Evolutionary conservation across 2,797 vertebrate genomes (phyloP).

Genomic region (Phalloptychus januarius): DNA sequence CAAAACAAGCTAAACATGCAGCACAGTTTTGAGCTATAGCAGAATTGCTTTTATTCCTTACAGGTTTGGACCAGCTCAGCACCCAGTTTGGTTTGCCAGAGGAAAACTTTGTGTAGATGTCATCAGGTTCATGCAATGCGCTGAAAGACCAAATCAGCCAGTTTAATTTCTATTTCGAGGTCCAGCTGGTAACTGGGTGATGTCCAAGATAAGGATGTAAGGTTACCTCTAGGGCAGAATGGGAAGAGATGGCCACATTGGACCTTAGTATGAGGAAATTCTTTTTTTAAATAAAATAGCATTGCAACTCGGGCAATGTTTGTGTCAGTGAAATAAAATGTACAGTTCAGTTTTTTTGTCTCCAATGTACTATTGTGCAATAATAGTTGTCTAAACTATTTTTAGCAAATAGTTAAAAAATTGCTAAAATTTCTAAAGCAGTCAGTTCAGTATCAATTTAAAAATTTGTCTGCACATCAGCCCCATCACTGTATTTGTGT

Average conservation of each 20-base stretch:
- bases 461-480: background rate
- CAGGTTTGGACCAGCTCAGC: conserved; percentile 14
- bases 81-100: conserved; percentile 4
- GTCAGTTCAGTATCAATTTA: conserved; percentile 4
- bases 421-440: too few relatives aligned
- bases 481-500: conserved; percentile 19
- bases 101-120: conserved; percentile 17
- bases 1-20: conserved; percentile 4
- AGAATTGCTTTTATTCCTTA: conserved; percentile 19
- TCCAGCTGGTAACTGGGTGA: conserved; percentile 20
- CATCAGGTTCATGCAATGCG: conserved; percentile 9
- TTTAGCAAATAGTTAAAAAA: too few relatives aligned
- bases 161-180: conserved; percentile 35
- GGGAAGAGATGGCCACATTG: conserved; percentile 28
- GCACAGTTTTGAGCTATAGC: conserved; percentile 11
- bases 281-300: conserved; percentile 24
- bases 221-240: conserved; percentile 22
- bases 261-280: conserved; percentile 25
- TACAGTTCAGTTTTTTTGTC: background rate
- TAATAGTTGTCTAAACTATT: too few relatives aligned
- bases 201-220: conserved; percentile 29
- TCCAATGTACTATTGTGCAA: background rate
- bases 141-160: conserved; percentile 12
- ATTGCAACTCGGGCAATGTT: conserved; percentile 29
- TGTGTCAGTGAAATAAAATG: conserved; percentile 29